Evolutionary conservation across 2,797 vertebrate species (phyloP), one percentile per base, ranked within the genome.

Genomic region (Vipera latastei): DNA sequence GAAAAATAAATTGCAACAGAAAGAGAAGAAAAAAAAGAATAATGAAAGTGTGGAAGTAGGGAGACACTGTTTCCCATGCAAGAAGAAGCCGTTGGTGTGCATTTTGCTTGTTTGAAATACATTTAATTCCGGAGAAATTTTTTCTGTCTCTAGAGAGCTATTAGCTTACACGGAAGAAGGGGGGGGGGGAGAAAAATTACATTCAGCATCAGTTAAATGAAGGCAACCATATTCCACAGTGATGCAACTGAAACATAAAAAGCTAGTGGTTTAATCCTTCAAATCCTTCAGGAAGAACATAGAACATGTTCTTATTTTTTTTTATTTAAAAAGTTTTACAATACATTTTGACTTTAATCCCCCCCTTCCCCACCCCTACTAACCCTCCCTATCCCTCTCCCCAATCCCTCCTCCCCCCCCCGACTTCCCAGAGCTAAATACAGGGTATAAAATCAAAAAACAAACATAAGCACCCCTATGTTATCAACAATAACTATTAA

Each of bases 251-350:
- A 93, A 95, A 92, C 6, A 26, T 0, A 53, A 0, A 69, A 32
- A 89, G 87, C 32, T 51, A 6, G 22, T 38, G 6, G 16, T 86
- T 88, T 78, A 89, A 89, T 28, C 86, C 93, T 96, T 92, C 93
- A 93, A 13, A 14, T 6, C n/a, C 12, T 69, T 69, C 28, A 9
- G 6, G 32, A 6, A 69, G 65, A 14, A 69, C 65, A 69, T 69
- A 32, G n/a, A 25, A 60, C 7, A 25, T 53, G 51, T 53, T 1
- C 51, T 53, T 53, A 53, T 53, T 53, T n/a, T n/a, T n/a, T n/a
- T n/a, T n/a, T n/a, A n/a, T n/a, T n/a, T n/a, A n/a, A n/a, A n/a
- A n/a, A n/a, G n/a, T n/a, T n/a, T n/a, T n/a, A n/a, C n/a, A n/a
- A n/a, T n/a, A n/a, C n/a, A n/a, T n/a, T n/a, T n/a, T n/a, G n/a